Evolutionary conservation across 2,888 invertebrate species (phyloP).

Genomic region (Nineta flava): DNA sequence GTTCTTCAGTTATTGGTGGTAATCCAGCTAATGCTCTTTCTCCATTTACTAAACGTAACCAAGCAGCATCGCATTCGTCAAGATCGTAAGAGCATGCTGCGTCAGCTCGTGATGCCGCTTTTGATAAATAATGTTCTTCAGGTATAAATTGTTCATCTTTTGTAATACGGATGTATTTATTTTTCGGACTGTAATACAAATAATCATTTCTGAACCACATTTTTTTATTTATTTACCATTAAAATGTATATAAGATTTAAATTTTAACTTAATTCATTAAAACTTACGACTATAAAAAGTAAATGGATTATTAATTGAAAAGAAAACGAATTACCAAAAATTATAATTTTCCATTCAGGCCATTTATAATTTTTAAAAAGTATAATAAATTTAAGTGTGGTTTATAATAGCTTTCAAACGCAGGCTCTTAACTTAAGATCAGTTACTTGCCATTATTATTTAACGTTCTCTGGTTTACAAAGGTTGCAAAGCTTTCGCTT

Average conservation of each 20-base stretch:
- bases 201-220: not conserved
- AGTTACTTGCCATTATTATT: too few relatives aligned
- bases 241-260: not conserved
- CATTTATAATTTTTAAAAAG: too few relatives aligned
- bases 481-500: too few relatives aligned
- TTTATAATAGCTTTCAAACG: too few relatives aligned
- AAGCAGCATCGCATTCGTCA: slow-evolving; percentile 81
- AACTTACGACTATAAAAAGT: too few relatives aligned
- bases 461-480: too few relatives aligned
- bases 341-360: too few relatives aligned
- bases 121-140: slow-evolving; percentile 73
- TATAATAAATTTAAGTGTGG: too few relatives aligned
- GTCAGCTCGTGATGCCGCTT: slow-evolving; percentile 75
- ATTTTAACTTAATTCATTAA: not conserved
- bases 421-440: too few relatives aligned
- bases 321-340: too few relatives aligned
- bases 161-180: slow-evolving; percentile 78
- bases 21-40: slow-evolving; percentile 67
- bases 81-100: slow-evolving; percentile 90
- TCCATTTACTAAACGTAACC: slow-evolving; percentile 78
- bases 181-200: slow-evolving; percentile 58
- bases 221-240: not conserved
- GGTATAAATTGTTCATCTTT: slow-evolving; percentile 74
- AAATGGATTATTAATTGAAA: too few relatives aligned
- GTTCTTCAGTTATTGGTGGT: slow-evolving; percentile 62